Evolutionary conservation across 2,797 vertebrate species (phyloP).

Genomic region (Coilia nasus): DNA sequence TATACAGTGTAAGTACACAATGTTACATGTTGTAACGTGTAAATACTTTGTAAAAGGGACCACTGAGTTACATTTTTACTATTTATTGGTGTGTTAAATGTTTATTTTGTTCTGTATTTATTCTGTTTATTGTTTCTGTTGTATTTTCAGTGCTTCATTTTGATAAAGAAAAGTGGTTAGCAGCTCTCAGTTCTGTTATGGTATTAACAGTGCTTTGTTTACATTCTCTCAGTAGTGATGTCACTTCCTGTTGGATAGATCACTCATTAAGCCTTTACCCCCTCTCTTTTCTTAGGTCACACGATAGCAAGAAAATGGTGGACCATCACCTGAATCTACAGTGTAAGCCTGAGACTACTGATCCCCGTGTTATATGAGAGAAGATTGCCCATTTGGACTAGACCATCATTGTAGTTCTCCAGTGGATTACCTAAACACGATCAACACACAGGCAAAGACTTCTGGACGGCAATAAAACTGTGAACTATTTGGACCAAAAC

Average conservation of each 20-base stretch:
- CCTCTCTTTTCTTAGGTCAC: background rate
- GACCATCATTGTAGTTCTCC: background rate
- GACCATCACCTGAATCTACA: background rate
- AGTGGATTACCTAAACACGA: background rate
- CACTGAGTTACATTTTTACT: no score
- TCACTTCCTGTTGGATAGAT: background rate
- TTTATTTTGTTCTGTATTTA: background rate
- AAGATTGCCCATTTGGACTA: background rate
- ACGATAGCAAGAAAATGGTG: slow-evolving; percentile 8
- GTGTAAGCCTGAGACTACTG: background rate
- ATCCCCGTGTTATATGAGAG: background rate
- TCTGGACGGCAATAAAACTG: background rate
- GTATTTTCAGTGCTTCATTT: background rate
- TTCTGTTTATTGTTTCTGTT: background rate
- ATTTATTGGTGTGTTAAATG: no score
- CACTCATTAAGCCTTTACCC: background rate
- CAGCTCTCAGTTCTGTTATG: background rate
- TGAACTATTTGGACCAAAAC: background rate
- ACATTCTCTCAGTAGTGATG: background rate
- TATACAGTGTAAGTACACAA: no score
- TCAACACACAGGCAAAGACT: slow-evolving; percentile 6
- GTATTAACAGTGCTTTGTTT: background rate
- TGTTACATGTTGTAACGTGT: no score
- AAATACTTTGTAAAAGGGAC: no score
- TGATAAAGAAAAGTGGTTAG: background rate